Evolutionary conservation across 1,140 invertebrate species (phyloP).

Genomic region (Hyphantria cunea): DNA sequence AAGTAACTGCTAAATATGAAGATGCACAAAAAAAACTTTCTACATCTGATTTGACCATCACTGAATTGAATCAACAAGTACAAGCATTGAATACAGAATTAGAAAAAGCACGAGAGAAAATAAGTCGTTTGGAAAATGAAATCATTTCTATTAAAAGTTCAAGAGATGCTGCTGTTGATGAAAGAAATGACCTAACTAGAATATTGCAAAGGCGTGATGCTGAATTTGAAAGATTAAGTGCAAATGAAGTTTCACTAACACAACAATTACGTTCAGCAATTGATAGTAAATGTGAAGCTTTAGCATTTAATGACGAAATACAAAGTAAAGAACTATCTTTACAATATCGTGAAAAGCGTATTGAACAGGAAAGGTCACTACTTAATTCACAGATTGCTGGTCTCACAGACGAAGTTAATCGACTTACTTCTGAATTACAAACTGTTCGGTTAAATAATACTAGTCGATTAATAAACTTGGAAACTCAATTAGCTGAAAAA

Average conservation of each 20-base stretch:
- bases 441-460: conserved; percentile 89
- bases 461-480: conserved; percentile 86
- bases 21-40: conserved; percentile 84
- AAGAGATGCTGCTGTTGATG: conserved; percentile 85
- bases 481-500: conserved; percentile 89
- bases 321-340: conserved; percentile 89
- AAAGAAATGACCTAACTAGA: conserved; percentile 86
- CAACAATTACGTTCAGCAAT: conserved; percentile 87
- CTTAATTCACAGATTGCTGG: conserved; percentile 89
- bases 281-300: conserved; percentile 90
- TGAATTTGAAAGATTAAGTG: conserved; percentile 86
- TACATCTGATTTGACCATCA: conserved; percentile 83
- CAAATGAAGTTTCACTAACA: conserved; percentile 84
- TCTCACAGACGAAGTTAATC: conserved; percentile 89
- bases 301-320: conserved; percentile 90
- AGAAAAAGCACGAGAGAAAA: conserved; percentile 83
- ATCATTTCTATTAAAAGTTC: conserved; percentile 66
- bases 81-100: conserved; percentile 84
- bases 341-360: conserved; percentile 90
- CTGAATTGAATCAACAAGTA: conserved; percentile 84
- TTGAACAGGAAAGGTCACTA: conserved; percentile 90
- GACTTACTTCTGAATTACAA: conserved; percentile 89
- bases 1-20: conserved; percentile 84
- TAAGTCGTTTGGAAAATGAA: conserved; percentile 68
- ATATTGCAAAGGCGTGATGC: conserved; percentile 86